phyloP scores from a whole-genome alignment of 1,140 invertebrate genomes.

The Heliothis subflexa region DNA sequence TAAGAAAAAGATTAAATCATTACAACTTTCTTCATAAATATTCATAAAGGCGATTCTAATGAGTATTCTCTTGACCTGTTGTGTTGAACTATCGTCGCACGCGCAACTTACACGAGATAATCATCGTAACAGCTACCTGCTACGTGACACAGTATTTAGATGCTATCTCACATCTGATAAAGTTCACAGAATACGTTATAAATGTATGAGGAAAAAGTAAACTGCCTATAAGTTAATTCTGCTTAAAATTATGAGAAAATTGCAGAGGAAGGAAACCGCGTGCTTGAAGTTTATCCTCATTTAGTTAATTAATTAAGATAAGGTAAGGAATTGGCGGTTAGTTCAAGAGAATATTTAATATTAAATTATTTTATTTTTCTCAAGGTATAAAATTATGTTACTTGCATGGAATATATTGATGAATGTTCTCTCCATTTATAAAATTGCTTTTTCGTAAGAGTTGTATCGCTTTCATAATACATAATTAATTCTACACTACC shows the following conservation, averaged over 20 bases:
- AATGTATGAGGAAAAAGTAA: conserved; percentile 22
- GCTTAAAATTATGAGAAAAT: conserved; percentile 11
- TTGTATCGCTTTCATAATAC: too few relatives aligned
- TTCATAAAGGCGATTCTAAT: neutral
- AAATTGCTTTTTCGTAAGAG: too few relatives aligned
- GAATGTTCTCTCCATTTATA: neutral
- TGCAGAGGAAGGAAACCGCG: conserved; percentile 22
- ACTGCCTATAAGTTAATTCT: conserved; percentile 24
- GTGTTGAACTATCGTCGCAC: conserved; percentile 14
- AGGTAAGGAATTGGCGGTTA: neutral
- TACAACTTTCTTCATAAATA: conserved; percentile 24
- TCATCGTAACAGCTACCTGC: conserved; percentile 16
- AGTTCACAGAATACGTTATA: conserved; percentile 11
- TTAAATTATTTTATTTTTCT: neutral
- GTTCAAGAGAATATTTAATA: neutral
- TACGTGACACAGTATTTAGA: conserved; percentile 27
- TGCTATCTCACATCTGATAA: conserved; percentile 41
- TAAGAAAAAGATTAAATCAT: neutral
- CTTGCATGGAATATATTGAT: neutral
- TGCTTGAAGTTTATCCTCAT: neutral
- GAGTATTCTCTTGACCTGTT: conserved; percentile 42
- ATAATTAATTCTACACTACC: neutral
- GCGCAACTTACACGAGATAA: conserved; percentile 35
- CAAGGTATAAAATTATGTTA: neutral
- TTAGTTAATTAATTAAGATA: neutral